Evolutionary conservation across 1,140 invertebrate species (phyloP), one percentile per base, ranked within the genome.

Genomic region (Lineus longissimus): DNA sequence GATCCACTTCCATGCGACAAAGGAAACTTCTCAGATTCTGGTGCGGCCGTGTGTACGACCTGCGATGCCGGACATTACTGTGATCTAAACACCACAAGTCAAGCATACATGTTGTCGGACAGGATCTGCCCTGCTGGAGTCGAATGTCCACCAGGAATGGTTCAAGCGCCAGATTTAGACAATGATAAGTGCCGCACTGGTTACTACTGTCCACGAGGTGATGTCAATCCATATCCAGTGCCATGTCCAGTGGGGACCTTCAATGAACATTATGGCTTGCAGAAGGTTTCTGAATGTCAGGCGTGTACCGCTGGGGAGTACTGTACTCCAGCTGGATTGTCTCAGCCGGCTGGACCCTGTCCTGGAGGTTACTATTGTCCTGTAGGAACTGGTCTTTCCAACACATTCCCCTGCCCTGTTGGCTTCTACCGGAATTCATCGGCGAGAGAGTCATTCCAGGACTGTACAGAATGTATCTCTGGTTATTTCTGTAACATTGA

Each of bases 341-440:
- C 55, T 1, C 47, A 40, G 0, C 69, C 76, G 30, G 59, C 65
- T 54, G 69, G 71, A 11, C 47, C 72, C 55, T 73, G 76, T 58
- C 73, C 74, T 36, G 74, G 71, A 11, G 75, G 75, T 25, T 73
- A 77, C 60, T 77, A 76, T 61, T 77, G 75, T 41, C 75, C 75
- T 11, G 59, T 68, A 30, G 76, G 76, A 25, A 78, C 76, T 23
- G 75, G 67, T 7, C 63, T 59, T 25, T 27, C 67, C 17, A 43
- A 71, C 40, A 61, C 68, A 6, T 78, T 61, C 63, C 76, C 76
- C 1, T 80, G 76, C 64, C 74, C 76, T 9, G 74, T 78, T 55
- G 76, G 78, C 23, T 80, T 78, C 61, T 78, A 77, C 69, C 66
- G 76, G 27, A 76, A 80, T 56, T 71, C 73, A 22, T 77, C 76